Conservation (phyloP, 2,113 vertebrate genomes). For the Petrocephalus microphthalmus region DNA sequence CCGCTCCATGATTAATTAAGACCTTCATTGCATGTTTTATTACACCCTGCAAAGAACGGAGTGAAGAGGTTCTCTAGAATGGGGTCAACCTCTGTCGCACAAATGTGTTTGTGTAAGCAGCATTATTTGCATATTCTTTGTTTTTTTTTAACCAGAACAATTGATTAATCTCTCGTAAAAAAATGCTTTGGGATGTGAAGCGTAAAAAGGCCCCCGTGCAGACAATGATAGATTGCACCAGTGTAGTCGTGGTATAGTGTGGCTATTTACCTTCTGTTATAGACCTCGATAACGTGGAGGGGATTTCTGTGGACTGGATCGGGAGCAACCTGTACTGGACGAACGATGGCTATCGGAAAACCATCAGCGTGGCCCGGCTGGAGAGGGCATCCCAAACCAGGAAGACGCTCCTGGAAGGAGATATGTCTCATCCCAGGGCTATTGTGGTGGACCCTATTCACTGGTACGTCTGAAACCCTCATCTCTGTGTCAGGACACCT, state of each 20-base stretch:
- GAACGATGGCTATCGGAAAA: slow-evolving; percentile 75
- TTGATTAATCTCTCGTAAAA: slow-evolving; percentile 26
- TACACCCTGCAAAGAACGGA: neutral
- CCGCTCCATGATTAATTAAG: slow-evolving; percentile 18
- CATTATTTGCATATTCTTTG: slow-evolving; percentile 29
- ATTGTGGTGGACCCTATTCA: slow-evolving; percentile 77
- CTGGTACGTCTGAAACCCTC: slow-evolving; percentile 55
- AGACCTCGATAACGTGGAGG: slow-evolving; percentile 82
- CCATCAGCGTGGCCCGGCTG: slow-evolving; percentile 71
- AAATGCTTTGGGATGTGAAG: slow-evolving; percentile 27
- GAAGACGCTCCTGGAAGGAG: slow-evolving; percentile 75
- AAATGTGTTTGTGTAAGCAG: slow-evolving; percentile 29
- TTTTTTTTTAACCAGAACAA: slow-evolving; percentile 9
- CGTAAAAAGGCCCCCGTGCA: slow-evolving; percentile 4
- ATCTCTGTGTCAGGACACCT: neutral
- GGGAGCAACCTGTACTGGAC: slow-evolving; percentile 83
- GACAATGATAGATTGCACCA: slow-evolving; percentile 36
- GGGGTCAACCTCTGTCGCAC: slow-evolving; percentile 26
- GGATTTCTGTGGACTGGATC: slow-evolving; percentile 82
- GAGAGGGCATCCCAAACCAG: slow-evolving; percentile 74
- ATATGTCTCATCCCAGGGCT: slow-evolving; percentile 79
- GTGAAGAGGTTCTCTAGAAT: neutral
- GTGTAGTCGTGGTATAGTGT: slow-evolving; percentile 18
- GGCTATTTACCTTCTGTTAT: slow-evolving; percentile 20
- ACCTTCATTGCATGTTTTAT: slow-evolving; percentile 12